Conservation (phyloP, 2,888 invertebrate genomes). For the Apotomis capreana region DNA sequence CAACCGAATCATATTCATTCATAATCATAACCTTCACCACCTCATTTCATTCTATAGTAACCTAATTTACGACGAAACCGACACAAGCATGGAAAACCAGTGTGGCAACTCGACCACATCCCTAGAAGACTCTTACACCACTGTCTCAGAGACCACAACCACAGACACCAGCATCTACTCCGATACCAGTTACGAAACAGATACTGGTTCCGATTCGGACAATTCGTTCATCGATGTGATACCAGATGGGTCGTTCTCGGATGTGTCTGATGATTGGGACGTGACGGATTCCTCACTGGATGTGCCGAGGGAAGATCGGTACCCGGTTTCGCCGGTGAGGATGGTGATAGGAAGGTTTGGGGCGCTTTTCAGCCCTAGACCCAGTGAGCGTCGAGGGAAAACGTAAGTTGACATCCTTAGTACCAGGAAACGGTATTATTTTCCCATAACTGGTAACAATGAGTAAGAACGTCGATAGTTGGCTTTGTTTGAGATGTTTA, state of each 20-base stretch:
- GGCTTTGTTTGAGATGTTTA: too few relatives aligned
- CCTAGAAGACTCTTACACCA: conserved; percentile 50
- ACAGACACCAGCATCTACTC: conserved; percentile 56
- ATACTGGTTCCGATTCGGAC: neutral
- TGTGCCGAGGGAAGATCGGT: conserved; percentile 46
- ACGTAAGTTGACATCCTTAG: conserved; percentile 18
- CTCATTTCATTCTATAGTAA: conserved; percentile 18
- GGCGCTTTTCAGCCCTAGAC: conserved; percentile 36
- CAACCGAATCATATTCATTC: too few relatives aligned
- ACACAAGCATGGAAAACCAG: conserved; percentile 34
- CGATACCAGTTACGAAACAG: conserved; percentile 30
- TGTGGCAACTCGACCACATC: conserved; percentile 6
- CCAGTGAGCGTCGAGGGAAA: neutral
- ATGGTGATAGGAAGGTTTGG: conserved; percentile 44
- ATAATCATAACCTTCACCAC: neutral
- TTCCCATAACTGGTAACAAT: neutral
- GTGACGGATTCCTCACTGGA: conserved; percentile 53
- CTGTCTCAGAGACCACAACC: conserved; percentile 66
- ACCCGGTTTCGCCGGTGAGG: conserved; percentile 35
- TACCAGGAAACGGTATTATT: neutral
- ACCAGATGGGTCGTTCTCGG: neutral
- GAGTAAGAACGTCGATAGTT: too few relatives aligned
- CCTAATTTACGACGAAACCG: conserved; percentile 9
- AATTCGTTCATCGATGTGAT: neutral
- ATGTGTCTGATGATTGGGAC: conserved; percentile 53